A percentile compares a stretch with the other conserved stretches of the same genome.
Conservation (phyloP, 2,888 invertebrate species). For the Hermaeophaga mercurialis region DNA sequence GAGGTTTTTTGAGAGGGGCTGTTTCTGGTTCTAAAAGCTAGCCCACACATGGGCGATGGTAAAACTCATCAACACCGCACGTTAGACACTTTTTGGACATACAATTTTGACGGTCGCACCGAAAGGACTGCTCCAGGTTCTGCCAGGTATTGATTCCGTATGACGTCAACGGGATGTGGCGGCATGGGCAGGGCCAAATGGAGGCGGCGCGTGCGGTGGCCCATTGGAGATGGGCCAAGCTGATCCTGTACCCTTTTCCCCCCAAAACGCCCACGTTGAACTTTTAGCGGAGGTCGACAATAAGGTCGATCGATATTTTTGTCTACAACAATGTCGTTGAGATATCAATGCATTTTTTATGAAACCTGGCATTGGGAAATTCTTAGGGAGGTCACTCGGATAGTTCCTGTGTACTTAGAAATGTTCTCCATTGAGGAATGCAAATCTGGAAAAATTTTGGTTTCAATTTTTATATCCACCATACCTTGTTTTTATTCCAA, state of each 20-base stretch:
- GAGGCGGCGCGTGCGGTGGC: slow-evolving; percentile 39
- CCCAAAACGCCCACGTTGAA: slow-evolving; percentile 26
- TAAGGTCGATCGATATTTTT: slow-evolving; percentile 15
- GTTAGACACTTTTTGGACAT: slow-evolving; percentile 41
- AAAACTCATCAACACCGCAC: slow-evolving; percentile 50
- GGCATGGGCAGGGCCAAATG: slow-evolving; percentile 21
- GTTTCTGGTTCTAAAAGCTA: slow-evolving; percentile 94
- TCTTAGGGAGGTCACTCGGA: neutral
- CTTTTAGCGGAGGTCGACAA: slow-evolving; percentile 13
- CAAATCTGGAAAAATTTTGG: too few relatives aligned
- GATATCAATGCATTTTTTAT: slow-evolving; percentile 3
- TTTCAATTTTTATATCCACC: too few relatives aligned
- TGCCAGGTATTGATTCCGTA: slow-evolving; percentile 54
- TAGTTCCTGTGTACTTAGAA: too few relatives aligned
- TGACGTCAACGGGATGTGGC: slow-evolving; percentile 53
- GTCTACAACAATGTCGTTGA: slow-evolving; percentile 7
- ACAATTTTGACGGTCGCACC: slow-evolving; percentile 50
- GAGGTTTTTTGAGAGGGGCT: slow-evolving; percentile 97
- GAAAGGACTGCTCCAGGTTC: slow-evolving; percentile 51
- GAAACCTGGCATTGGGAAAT: neutral
- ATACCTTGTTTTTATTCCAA: too few relatives aligned
- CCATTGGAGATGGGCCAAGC: slow-evolving; percentile 37
- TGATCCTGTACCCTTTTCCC: slow-evolving; percentile 38
- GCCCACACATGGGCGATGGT: slow-evolving; percentile 87
- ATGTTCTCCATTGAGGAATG: too few relatives aligned